Percentiles rank a stretch among this genome's conserved stretches.
Conservation (phyloP, 2,113 vertebrate species). For the Glareola pratincola region DNA sequence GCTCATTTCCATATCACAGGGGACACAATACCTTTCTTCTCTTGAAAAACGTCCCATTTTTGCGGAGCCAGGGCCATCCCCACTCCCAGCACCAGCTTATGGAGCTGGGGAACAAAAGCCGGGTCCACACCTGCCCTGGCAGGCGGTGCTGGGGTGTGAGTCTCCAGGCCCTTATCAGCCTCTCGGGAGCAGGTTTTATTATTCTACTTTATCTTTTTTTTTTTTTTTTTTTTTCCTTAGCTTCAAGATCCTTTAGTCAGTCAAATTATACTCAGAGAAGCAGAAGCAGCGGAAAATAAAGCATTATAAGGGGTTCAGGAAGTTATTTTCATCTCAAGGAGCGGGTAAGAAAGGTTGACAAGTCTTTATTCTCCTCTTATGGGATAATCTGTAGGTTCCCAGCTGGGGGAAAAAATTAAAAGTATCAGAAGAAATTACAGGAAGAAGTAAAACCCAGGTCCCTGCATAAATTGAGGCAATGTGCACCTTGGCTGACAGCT, state of each 20-base stretch:
- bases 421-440: slow-evolving; percentile 6
- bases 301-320: slow-evolving; percentile 9
- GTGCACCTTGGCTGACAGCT: not conserved
- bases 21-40: slow-evolving; percentile 32
- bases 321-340: slow-evolving; percentile 57
- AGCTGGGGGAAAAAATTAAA: not conserved
- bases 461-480: not conserved
- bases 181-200: not conserved
- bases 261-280: slow-evolving; percentile 45
- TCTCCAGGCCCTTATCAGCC: not conserved
- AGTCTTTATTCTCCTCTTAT: slow-evolving; percentile 53
- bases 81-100: not conserved
- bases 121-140: not conserved
- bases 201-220: not conserved
- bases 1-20: slow-evolving; percentile 58
- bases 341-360: not conserved
- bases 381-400: slow-evolving; percentile 47
- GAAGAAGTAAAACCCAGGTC: not conserved
- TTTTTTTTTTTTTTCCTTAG: not conserved
- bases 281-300: slow-evolving; percentile 56
- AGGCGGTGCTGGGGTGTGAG: not conserved
- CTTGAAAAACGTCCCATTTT: slow-evolving; percentile 23
- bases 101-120: slow-evolving; percentile 14
- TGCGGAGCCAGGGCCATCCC: not conserved
- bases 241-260: slow-evolving; percentile 41